Evolutionary conservation across 2,113 vertebrate genomes (phyloP).

Genomic region (Macrotis lagotis): DNA sequence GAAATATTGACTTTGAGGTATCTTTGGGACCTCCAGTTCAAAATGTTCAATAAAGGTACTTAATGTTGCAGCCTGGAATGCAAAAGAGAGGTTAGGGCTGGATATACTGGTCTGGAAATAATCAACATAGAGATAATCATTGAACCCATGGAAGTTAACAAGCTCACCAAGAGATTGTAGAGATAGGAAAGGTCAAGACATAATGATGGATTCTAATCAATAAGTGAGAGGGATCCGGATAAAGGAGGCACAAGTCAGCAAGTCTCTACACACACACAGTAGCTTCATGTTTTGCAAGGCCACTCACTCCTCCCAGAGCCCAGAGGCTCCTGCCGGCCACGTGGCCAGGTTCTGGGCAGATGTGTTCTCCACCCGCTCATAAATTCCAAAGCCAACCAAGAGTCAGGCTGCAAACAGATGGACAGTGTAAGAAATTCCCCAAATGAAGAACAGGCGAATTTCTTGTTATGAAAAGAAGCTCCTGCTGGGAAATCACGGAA

Average conservation of each 20-base stretch:
- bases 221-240: neutral
- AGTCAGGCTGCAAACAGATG: constrained; percentile 27
- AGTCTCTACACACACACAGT: neutral
- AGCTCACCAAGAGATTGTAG: neutral
- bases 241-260: neutral
- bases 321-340: neutral
- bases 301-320: neutral
- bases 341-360: constrained; percentile 46
- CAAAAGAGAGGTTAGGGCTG: neutral
- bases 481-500: neutral
- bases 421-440: constrained; percentile 40
- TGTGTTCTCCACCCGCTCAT: constrained; percentile 30
- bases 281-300: neutral
- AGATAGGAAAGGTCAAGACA: neutral
- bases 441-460: neutral
- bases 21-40: neutral
- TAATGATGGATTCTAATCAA: neutral
- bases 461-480: neutral
- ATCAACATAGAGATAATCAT: neutral
- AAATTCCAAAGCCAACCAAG: constrained; percentile 53
- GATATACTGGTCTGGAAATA: neutral
- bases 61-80: neutral
- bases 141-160: neutral
- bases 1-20: neutral
- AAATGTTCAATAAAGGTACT: neutral